A percentile compares a stretch with the other conserved stretches of the same genome.
phyloP scores from a whole-genome alignment of 2,797 vertebrate species.

The Rhinoraja longicauda region DNA sequence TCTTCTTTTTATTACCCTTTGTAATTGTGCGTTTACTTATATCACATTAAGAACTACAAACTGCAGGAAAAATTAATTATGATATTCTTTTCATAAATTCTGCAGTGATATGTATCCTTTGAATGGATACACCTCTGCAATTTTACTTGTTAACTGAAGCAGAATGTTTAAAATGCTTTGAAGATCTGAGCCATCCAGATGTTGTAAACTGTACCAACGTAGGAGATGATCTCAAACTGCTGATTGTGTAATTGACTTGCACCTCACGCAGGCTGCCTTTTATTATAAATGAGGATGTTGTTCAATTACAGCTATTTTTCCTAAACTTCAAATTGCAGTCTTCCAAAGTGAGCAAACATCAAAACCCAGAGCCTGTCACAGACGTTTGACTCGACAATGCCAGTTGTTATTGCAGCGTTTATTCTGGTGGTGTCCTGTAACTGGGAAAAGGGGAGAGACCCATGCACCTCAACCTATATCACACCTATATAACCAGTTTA shows the following conservation, averaged over 20 bases:
- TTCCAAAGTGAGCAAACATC: not conserved
- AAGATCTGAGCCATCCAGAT: not conserved
- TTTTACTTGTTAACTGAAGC: not conserved
- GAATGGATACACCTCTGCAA: not conserved
- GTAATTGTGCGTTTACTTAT: not conserved
- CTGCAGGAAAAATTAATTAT: not conserved
- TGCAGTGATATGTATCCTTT: not conserved
- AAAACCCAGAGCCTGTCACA: not conserved
- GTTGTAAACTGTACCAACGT: slow-evolving; percentile 1
- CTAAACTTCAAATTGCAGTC: not conserved
- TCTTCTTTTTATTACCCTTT: not conserved
- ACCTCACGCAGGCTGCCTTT: not conserved
- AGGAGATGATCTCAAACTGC: slow-evolving; percentile 26
- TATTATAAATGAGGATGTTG: slow-evolving; percentile 31
- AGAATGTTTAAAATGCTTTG: not conserved
- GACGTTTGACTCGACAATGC: not conserved
- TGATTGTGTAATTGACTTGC: slow-evolving; percentile 37
- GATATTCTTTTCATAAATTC: not conserved
- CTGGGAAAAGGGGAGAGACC: not conserved
- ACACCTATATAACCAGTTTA: slow-evolving; percentile 23
- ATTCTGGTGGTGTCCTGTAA: not conserved
- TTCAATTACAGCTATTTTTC: slow-evolving; percentile 2
- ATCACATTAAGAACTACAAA: not conserved
- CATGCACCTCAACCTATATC: not conserved
- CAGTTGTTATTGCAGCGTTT: not conserved